These are phyloP conservation scores for Cephus sareptanus DNA, from an alignment of 2,888 invertebrate species.

Conservation along the genomic window DNA sequence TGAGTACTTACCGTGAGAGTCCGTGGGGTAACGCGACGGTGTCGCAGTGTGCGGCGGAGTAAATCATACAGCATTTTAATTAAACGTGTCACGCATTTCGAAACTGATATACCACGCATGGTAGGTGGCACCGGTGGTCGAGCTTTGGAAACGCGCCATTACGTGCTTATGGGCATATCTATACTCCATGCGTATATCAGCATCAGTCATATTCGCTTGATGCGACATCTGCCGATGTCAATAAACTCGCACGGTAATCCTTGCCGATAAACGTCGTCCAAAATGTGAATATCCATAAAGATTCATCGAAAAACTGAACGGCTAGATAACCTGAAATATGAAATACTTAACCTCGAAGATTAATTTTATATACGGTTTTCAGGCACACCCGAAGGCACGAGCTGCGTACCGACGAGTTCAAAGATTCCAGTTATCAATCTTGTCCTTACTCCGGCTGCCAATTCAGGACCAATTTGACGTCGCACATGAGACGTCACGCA, in stretches of 20 bases:
- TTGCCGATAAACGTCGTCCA: neutral
- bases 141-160: neutral
- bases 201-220: conserved; percentile 51
- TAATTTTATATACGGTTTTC: conserved; percentile 27
- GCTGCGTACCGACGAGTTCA: neutral
- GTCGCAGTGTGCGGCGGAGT: conserved; percentile 37
- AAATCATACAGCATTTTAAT: conserved; percentile 61
- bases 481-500: conserved; percentile 83
- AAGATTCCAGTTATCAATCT: conserved; percentile 17
- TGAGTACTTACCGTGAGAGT: conserved; percentile 53
- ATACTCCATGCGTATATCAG: conserved; percentile 54
- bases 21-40: conserved; percentile 48
- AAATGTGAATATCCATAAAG: neutral
- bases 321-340: neutral
- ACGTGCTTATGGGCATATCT: neutral
- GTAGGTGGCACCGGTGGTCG: neutral
- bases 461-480: conserved; percentile 75
- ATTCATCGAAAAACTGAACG: neutral
- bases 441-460: conserved; percentile 70
- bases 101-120: conserved; percentile 42
- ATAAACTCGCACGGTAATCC: neutral
- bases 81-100: conserved; percentile 60
- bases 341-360: neutral
- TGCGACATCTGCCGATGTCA: neutral
- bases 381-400: conserved; percentile 41